A percentile compares a stretch with the other conserved stretches of the same genome.
These are phyloP conservation scores for Engystomops pustulosus DNA, from an alignment of 2,113 vertebrate species.

Conservation along the genomic window DNA sequence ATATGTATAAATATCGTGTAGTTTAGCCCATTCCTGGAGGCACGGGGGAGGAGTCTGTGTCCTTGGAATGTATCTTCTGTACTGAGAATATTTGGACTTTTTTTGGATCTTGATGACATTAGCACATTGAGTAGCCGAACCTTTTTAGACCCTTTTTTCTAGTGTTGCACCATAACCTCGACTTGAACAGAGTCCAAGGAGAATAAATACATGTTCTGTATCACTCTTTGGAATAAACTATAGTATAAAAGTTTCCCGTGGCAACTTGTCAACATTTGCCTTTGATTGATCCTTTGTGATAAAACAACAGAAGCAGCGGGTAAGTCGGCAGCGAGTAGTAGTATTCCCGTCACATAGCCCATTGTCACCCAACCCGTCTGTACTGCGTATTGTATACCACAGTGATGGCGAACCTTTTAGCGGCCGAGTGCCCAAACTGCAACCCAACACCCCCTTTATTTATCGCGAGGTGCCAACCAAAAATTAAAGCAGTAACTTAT, in stretches of 20 bases:
- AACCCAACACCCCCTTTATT: no score
- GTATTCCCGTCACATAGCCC: neutral
- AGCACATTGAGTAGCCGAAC: neutral
- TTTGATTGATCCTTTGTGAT: neutral
- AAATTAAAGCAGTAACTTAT: no score
- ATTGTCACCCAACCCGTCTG: slow-evolving; percentile 26
- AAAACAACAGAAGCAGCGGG: neutral
- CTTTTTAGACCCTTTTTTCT: neutral
- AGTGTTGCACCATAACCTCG: neutral
- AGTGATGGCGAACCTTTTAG: no score
- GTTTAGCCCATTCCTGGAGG: neutral
- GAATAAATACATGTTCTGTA: slow-evolving; percentile 3
- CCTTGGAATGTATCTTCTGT: neutral
- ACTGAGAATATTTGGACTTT: neutral
- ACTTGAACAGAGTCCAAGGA: neutral
- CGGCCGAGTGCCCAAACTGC: no score
- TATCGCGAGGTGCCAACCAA: no score
- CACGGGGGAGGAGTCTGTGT: neutral
- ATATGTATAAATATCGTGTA: no score
- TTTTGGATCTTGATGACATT: neutral
- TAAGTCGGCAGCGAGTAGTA: neutral
- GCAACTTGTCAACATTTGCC: neutral
- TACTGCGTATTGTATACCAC: no score
- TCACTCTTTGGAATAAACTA: neutral
- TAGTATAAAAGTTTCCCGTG: neutral